A percentile compares a stretch with the other conserved stretches of the same genome.
Conservation (phyloP, 2,113 vertebrate genomes). For the Mesembrinibis cayennensis region DNA sequence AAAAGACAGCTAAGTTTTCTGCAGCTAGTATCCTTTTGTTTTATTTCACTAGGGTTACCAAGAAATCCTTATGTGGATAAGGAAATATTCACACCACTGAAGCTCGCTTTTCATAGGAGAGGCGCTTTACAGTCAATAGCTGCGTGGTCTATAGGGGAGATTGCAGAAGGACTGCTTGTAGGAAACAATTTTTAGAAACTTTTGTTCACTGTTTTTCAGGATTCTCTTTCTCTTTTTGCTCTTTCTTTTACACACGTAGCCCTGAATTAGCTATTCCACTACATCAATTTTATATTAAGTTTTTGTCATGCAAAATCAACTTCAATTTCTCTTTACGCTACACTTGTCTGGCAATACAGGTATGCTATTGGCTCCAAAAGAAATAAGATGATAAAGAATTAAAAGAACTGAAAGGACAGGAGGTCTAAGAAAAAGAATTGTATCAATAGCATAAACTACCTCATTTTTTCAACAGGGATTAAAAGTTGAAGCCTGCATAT, state of each 20-base stretch:
- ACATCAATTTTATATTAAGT: neutral
- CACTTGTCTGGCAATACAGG: neutral
- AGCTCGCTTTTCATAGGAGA: neutral
- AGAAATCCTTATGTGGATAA: neutral
- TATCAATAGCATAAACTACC: neutral
- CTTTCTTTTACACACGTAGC: neutral
- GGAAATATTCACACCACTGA: neutral
- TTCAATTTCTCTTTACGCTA: neutral
- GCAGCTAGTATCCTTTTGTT: neutral
- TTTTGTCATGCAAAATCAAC: conserved; percentile 45
- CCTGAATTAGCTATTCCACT: neutral
- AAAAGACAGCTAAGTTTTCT: neutral
- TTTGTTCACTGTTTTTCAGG: neutral
- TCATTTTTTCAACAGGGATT: conserved; percentile 27
- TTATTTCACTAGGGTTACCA: neutral
- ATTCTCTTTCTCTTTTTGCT: neutral
- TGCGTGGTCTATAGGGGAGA: neutral
- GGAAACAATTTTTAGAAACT: neutral
- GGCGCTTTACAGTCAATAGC: neutral
- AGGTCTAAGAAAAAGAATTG: conserved; percentile 3
- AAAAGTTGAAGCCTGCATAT: conserved; percentile 44
- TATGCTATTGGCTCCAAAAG: neutral
- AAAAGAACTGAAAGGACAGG: neutral
- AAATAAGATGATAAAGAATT: neutral
- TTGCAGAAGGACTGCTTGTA: neutral